A percentile compares a stretch with the other conserved stretches of the same genome.
Evolutionary conservation across 2,888 invertebrate species (phyloP).

Genomic region (Dascillus cervinus): DNA sequence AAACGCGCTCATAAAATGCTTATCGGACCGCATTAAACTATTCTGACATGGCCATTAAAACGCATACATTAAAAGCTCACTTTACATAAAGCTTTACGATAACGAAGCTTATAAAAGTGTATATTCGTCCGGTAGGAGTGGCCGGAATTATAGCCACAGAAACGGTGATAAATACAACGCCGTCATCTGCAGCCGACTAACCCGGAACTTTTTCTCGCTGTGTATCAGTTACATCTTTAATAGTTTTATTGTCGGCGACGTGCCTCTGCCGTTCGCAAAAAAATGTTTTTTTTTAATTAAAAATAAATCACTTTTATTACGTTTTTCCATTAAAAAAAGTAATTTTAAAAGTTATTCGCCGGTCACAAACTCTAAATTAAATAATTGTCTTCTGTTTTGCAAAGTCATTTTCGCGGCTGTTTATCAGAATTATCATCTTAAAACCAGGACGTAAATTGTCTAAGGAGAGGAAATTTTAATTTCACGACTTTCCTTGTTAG

Average conservation of each 20-base stretch:
- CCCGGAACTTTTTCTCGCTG: slow-evolving; percentile 12
- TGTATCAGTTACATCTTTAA: too few relatives aligned
- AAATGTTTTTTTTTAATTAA: slow-evolving; percentile 18
- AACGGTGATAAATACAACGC: slow-evolving; percentile 21
- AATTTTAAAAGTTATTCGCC: slow-evolving; percentile 20
- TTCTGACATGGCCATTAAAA: slow-evolving; percentile 16
- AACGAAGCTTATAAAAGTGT: slow-evolving; percentile 25
- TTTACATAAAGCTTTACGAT: slow-evolving; percentile 21
- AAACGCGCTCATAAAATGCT: slow-evolving; percentile 10
- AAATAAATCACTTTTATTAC: slow-evolving; percentile 21
- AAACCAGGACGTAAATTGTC: slow-evolving; percentile 21
- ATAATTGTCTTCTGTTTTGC: slow-evolving; percentile 22
- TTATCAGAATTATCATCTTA: slow-evolving; percentile 20
- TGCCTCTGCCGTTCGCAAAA: too few relatives aligned
- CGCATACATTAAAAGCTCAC: slow-evolving; percentile 22
- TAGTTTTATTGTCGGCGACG: too few relatives aligned
- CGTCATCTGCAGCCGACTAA: slow-evolving; percentile 18
- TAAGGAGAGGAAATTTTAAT: slow-evolving; percentile 20
- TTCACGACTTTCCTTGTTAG: slow-evolving; percentile 20
- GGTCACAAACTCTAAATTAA: slow-evolving; percentile 20
- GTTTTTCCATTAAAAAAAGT: slow-evolving; percentile 15
- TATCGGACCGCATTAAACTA: slow-evolving; percentile 14
- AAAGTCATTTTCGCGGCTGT: slow-evolving; percentile 19
- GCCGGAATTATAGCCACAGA: slow-evolving; percentile 22
- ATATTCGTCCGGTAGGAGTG: slow-evolving; percentile 19